These are phyloP conservation scores for Pangasianodon gigas DNA, from an alignment of 2,113 vertebrate species.

Conservation along the genomic window DNA sequence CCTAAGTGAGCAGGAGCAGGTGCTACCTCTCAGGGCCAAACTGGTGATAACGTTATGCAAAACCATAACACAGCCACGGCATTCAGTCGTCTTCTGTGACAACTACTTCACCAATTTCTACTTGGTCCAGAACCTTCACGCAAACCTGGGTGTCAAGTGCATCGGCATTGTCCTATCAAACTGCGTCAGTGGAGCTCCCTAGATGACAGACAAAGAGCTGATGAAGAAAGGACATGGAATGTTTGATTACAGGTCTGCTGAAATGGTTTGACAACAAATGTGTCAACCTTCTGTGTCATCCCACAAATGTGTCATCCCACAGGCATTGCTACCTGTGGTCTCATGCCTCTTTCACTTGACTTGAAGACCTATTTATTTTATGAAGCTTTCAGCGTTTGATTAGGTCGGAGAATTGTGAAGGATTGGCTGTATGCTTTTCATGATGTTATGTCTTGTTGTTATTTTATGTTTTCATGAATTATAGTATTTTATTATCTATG, in stretches of 20 bases:
- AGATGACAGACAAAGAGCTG: slow-evolving; percentile 50
- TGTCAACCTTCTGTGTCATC: slow-evolving; percentile 49
- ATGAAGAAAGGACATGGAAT: slow-evolving; percentile 46
- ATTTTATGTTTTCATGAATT: too few relatives aligned
- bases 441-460: too few relatives aligned
- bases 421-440: too few relatives aligned
- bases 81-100: slow-evolving; percentile 36
- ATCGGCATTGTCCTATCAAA: slow-evolving; percentile 42
- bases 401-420: too few relatives aligned
- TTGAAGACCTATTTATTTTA: too few relatives aligned
- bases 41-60: slow-evolving; percentile 38
- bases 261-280: slow-evolving; percentile 57
- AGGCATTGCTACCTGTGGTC: slow-evolving; percentile 34
- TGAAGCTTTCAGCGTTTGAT: too few relatives aligned
- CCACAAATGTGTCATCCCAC: too few relatives aligned
- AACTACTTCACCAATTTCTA: slow-evolving; percentile 37
- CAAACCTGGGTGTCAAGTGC: slow-evolving; percentile 41
- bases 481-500: too few relatives aligned
- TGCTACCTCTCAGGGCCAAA: slow-evolving; percentile 29
- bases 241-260: slow-evolving; percentile 50
- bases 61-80: slow-evolving; percentile 30
- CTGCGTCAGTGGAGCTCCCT: slow-evolving; percentile 36
- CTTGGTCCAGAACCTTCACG: slow-evolving; percentile 44
- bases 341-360: slow-evolving; percentile 46
- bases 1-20: slow-evolving; percentile 33